phyloP scores from a whole-genome alignment of 2,113 vertebrate species.

The Oncorhynchus clarkii region DNA sequence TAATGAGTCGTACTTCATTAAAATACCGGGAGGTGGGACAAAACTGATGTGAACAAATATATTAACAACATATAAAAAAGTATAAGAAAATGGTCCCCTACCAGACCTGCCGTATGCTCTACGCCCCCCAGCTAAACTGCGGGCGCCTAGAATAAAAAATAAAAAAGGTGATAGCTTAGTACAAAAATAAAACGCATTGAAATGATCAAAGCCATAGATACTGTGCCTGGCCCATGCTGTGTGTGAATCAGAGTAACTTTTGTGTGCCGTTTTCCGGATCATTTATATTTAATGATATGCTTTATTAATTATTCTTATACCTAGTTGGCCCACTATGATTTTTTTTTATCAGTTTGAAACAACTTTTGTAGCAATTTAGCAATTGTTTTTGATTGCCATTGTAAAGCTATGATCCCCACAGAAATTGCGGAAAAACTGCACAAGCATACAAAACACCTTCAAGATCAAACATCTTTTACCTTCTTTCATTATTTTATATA shows the following conservation, averaged over 20 bases:
- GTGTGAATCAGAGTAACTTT: constrained; percentile 25
- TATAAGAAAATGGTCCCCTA: constrained; percentile 68
- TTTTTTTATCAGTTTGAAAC: too few species aligned
- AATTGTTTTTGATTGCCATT: constrained; percentile 44
- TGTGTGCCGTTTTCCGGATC: constrained; percentile 13
- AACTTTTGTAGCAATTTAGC: background rate
- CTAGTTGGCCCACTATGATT: background rate
- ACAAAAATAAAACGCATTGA: constrained; percentile 63
- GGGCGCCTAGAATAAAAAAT: constrained; percentile 68
- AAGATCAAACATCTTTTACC: constrained; percentile 50
- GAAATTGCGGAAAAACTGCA: constrained; percentile 25
- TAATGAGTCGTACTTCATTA: constrained; percentile 8
- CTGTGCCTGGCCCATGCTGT: constrained; percentile 52
- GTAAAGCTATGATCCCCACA: constrained; percentile 79
- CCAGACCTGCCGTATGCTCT: constrained; percentile 79
- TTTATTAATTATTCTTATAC: background rate
- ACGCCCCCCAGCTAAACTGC: constrained; percentile 78
- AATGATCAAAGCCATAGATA: constrained; percentile 51
- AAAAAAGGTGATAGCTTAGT: constrained; percentile 71
- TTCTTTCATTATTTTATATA: constrained; percentile 61
- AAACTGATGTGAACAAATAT: constrained; percentile 62
- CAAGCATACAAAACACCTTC: constrained; percentile 42
- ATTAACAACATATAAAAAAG: constrained; percentile 65
- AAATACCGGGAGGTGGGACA: constrained; percentile 62
- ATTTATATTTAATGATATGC: background rate